These are phyloP conservation scores for Uria aalge DNA, from an alignment of 2,113 vertebrate genomes.

Conservation along the genomic window DNA sequence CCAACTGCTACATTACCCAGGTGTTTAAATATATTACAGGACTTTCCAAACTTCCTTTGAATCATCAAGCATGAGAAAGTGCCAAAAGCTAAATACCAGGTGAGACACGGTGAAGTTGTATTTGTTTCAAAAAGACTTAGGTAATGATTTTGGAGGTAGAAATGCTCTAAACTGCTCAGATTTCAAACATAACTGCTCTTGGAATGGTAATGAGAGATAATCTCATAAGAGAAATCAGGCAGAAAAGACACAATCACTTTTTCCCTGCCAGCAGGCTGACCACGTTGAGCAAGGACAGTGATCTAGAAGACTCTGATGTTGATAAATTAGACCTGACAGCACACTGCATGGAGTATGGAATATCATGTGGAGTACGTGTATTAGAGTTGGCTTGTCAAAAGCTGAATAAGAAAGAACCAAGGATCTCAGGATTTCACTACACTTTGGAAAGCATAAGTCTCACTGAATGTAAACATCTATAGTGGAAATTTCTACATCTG, in stretches of 20 bases:
- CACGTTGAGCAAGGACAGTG: background rate
- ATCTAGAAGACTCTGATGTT: background rate
- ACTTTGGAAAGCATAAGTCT: background rate
- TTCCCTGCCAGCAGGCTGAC: background rate
- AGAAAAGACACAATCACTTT: background rate
- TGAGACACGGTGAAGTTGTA: background rate
- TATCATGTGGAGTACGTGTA: background rate
- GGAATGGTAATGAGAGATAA: background rate
- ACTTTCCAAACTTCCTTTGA: background rate
- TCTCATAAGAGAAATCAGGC: background rate
- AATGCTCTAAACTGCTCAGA: background rate
- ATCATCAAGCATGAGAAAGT: background rate
- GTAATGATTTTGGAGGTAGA: background rate
- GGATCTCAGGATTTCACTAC: background rate
- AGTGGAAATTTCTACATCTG: background rate
- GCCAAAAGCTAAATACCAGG: background rate
- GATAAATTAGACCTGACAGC: background rate
- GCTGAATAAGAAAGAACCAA: background rate
- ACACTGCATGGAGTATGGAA: background rate
- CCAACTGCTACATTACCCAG: background rate
- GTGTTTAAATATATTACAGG: background rate
- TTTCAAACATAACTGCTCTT: background rate
- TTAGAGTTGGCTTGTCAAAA: background rate
- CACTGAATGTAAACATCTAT: background rate
- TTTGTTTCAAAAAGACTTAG: background rate